Evolutionary conservation across 2,113 vertebrate species (phyloP), one percentile per base, ranked within the genome.

Genomic region (Trichechus manatus): DNA sequence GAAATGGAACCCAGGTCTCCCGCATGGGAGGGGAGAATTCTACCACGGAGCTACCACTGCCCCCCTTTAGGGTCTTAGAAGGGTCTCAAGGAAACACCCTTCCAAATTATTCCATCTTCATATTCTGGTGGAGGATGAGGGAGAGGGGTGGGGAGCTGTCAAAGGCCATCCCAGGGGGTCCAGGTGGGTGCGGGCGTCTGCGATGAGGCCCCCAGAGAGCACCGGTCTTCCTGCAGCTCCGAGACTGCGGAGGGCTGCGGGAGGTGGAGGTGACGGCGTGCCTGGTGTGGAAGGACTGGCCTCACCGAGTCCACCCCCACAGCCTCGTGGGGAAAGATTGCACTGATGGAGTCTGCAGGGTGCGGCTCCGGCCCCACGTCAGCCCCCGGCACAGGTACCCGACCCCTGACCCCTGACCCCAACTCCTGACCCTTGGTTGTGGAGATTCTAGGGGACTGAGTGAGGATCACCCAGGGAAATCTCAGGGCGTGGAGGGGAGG

Each of bases 321-420:
- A 99, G 99, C 86, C 99, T 99, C 0, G 99, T 99, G 98, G 99
- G 99, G 94, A 99, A 99, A 97, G 99, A 99, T 97, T 99, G 99
- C 90, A 97, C 98, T 0, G 98, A 98, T 0, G 98, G 99, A 0
- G 98, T 99, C 95, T 99, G 99, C 75, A 97, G 99, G 77, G 98
- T 99, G 47, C 93, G 97, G 0, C 95, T 99, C 25, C 99, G 98
- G 80, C 99, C 99, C 72, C 98, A 99, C 1, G 98, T 31, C 97
- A 98, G 97, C 94, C 97, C 99, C 72, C 97, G 98, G 42, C 99
- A 99, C 98, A 99, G 99, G 99, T 99, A 98, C 23, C 92, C 6
- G 2, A 11, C 33, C 81, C 66, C 39, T 11, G 44, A 61, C 63
- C 63, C 31, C 94, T 33, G 27, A 5, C 27, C 64, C 85, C 11